Evolutionary conservation across 1,140 invertebrate species (phyloP).

Genomic region (Daktulosphaira vitifoliae): DNA sequence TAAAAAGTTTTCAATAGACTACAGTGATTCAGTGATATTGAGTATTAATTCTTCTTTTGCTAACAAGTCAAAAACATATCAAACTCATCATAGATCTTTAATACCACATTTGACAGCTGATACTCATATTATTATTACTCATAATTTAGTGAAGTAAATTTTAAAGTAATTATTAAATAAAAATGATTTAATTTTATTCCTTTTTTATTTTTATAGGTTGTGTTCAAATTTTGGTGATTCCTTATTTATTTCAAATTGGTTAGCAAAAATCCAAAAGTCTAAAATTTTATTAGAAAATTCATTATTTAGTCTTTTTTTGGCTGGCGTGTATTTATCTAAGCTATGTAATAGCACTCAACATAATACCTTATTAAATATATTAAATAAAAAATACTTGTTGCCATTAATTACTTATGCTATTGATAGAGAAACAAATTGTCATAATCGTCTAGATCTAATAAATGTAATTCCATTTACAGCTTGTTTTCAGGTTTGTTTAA

Average conservation of each 20-base stretch:
- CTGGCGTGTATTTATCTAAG: slow-evolving; percentile 16
- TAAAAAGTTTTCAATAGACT: neutral
- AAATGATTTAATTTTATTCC: too few relatives aligned
- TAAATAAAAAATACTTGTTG: slow-evolving; percentile 12
- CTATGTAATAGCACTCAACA: neutral
- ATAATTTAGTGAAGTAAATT: neutral
- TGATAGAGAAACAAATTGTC: neutral
- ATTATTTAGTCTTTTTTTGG: slow-evolving; percentile 14
- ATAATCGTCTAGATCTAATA: slow-evolving; percentile 2
- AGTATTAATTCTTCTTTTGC: slow-evolving; percentile 1
- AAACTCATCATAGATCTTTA: neutral
- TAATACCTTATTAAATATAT: neutral
- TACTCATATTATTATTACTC: neutral
- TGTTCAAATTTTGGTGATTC: slow-evolving; percentile 1
- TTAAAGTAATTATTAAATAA: too few relatives aligned
- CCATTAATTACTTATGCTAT: slow-evolving; percentile 18
- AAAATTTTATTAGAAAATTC: slow-evolving; percentile 5
- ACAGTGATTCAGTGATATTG: neutral
- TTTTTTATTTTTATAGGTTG: slow-evolving; percentile 6
- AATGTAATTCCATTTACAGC: slow-evolving; percentile 13
- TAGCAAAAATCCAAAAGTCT: neutral
- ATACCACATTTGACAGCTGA: neutral
- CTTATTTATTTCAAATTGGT: slow-evolving; percentile 8
- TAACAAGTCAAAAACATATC: neutral
- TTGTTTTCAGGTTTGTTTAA: neutral